Base-by-base conservation (phyloP, 2,888 invertebrate genomes). In the Oligia strigilis region DNA sequence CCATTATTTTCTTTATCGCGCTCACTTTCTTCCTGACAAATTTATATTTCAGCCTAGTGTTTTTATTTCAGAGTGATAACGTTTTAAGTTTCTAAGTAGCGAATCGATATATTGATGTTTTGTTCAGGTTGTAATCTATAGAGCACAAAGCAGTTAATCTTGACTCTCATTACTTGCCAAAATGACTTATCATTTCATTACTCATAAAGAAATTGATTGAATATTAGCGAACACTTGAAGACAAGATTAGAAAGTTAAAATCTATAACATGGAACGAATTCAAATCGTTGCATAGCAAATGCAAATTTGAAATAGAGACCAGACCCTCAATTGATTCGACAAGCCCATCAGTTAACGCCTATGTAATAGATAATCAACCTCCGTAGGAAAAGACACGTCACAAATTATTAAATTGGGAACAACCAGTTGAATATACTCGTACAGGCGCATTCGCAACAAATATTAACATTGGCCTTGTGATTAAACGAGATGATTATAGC, bases 231-330 rank as follows among this genome's bases (percentile, higher is more conserved):
- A 71, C 43, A 66, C n/a, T 58, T 58, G 13, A 64, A 80, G 36
- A 81, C 29, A 72, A 75, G 77, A 87, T 85, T 88, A 85, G 85
- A 87, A 87, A 85, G 85, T 83, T 75, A 62, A 65, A 72, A 87
- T 75, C 78, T 64, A n/a, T 78, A 73, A 77, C 77, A 72, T 58
- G 77, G n/a, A 82, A 76, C 75, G n/a, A 81, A 87, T 79, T 79
- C 4, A 64, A 85, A 76, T 65, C 23, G 62, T 76, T 80, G 69
- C 80, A 81, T 75, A 78, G 64, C 69, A 64, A 84, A 87, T 78
- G 62, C 52, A 36, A 78, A 73, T 74, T 83, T 62, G 19, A 73
- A 65, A 65, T 55, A 23, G 40, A 55, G 43, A 82, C 46, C 17
- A 55, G 65, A 76, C 58, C 11, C 13, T 77, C 58, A 67, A 86